Conservation (phyloP, 2,113 vertebrate species). For the Catharus minimus region DNA sequence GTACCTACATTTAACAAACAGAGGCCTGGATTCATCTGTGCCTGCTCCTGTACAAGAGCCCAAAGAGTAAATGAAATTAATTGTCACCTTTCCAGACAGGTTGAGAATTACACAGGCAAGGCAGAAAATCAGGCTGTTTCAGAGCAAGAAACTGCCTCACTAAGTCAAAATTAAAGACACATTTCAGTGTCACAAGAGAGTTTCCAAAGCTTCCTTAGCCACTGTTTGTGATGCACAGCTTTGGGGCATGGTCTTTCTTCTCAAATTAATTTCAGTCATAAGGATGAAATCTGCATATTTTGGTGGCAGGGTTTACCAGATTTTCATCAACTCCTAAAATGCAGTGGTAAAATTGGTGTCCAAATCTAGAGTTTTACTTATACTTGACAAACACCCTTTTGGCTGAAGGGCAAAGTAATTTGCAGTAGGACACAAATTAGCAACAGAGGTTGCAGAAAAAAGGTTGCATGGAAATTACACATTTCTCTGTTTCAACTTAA, state of each 20-base stretch:
- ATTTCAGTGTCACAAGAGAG: neutral
- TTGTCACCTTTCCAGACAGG: neutral
- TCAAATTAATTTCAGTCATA: neutral
- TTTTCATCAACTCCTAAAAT: neutral
- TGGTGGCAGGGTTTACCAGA: neutral
- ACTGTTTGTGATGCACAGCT: rapidly evolving
- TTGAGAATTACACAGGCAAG: neutral
- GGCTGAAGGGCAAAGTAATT: neutral
- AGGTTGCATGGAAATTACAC: neutral
- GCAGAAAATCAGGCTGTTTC: neutral
- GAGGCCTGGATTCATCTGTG: neutral
- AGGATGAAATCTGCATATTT: neutral
- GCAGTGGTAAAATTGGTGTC: neutral
- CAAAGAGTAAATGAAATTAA: conserved; percentile 1
- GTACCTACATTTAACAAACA: rapidly evolving
- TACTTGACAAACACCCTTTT: neutral
- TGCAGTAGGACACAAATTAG: neutral
- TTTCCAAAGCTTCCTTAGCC: neutral
- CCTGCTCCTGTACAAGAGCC: neutral
- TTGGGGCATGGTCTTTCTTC: neutral
- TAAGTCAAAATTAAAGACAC: neutral
- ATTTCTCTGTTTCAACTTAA: neutral
- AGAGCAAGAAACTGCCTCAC: neutral
- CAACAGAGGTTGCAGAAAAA: neutral
- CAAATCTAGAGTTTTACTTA: neutral